A percentile compares a stretch with the other conserved stretches of the same genome.
Evolutionary conservation across 37 sponge, comb jelly and placozoan species (phyloP).

Genomic region (Hormiphora californensis): DNA sequence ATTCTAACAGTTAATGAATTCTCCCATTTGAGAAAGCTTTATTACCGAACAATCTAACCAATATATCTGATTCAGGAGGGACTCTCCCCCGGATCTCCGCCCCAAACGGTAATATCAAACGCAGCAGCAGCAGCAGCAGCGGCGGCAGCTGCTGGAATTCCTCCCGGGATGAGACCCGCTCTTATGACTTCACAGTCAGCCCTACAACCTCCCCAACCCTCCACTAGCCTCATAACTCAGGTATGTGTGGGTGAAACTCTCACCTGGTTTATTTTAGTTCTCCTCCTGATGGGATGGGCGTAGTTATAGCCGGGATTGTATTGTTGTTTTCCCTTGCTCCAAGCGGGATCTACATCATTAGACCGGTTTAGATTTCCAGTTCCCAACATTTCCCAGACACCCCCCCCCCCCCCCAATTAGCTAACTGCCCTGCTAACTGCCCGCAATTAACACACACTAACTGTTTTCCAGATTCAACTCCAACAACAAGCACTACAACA

Average conservation of each 20-base stretch:
- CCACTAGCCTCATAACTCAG: constrained; percentile 16
- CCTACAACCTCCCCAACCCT: neutral
- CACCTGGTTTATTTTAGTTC: neutral
- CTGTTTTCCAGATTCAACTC: neutral
- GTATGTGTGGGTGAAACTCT: neutral
- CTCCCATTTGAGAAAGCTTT: no score
- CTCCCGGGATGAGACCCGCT: neutral
- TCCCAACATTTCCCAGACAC: no score
- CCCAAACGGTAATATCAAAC: neutral
- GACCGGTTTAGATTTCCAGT: no score
- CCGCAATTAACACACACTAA: neutral
- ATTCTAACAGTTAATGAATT: no score
- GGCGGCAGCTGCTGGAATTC: no score
- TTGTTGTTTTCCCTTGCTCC: no score
- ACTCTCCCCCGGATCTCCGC: neutral
- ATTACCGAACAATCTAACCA: no score
- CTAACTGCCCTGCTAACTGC: neutral
- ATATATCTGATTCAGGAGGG: no score
- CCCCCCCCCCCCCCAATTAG: neutral
- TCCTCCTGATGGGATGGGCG: no score
- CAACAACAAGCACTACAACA: constrained; percentile 2
- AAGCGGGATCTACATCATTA: no score
- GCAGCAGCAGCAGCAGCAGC: no score
- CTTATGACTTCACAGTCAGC: neutral
- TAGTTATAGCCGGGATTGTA: no score